Conservation (phyloP, 1,140 invertebrate genomes). For the Stegodyphus dumicola region DNA sequence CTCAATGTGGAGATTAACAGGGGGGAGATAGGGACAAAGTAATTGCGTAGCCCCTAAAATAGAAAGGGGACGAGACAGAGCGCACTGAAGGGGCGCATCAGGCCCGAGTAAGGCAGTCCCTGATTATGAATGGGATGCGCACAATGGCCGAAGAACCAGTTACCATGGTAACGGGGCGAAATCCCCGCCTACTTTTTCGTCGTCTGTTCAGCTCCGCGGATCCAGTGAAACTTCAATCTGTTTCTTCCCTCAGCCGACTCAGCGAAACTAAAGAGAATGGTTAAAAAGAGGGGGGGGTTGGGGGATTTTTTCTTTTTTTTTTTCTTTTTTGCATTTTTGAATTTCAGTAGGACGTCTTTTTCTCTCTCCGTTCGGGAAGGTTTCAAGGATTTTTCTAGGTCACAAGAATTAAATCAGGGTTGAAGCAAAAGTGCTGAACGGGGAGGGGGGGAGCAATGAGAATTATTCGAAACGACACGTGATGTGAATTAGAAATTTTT, state of each 20-base stretch:
- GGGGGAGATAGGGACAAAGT: slow-evolving; percentile 37
- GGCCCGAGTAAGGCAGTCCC: slow-evolving; percentile 47
- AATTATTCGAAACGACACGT: too few relatives aligned
- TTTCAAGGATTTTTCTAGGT: too few relatives aligned
- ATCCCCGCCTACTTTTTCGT: slow-evolving; percentile 56
- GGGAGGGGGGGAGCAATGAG: too few relatives aligned
- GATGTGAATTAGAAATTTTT: too few relatives aligned
- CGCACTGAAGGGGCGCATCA: slow-evolving; percentile 31
- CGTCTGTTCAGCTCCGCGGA: slow-evolving; percentile 28
- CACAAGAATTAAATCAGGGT: too few relatives aligned
- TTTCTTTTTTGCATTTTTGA: slow-evolving; percentile 28
- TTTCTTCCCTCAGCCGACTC: slow-evolving; percentile 40
- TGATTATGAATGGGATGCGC: slow-evolving; percentile 61
- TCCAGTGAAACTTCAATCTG: slow-evolving; percentile 55
- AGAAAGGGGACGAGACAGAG: slow-evolving; percentile 47
- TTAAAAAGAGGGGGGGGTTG: not conserved
- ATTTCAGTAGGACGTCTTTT: not conserved
- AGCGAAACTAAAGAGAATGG: slow-evolving; percentile 50
- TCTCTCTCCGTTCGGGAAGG: too few relatives aligned
- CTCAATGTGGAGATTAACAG: slow-evolving; percentile 45
- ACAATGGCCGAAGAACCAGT: slow-evolving; percentile 54
- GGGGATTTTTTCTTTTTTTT: slow-evolving; percentile 1
- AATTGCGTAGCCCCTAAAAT: slow-evolving; percentile 55
- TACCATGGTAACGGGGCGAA: slow-evolving; percentile 39
- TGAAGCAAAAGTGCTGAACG: too few relatives aligned